Evolutionary conservation across 2,797 vertebrate species (phyloP).

Genomic region (Sebastes ruberrimus): DNA sequence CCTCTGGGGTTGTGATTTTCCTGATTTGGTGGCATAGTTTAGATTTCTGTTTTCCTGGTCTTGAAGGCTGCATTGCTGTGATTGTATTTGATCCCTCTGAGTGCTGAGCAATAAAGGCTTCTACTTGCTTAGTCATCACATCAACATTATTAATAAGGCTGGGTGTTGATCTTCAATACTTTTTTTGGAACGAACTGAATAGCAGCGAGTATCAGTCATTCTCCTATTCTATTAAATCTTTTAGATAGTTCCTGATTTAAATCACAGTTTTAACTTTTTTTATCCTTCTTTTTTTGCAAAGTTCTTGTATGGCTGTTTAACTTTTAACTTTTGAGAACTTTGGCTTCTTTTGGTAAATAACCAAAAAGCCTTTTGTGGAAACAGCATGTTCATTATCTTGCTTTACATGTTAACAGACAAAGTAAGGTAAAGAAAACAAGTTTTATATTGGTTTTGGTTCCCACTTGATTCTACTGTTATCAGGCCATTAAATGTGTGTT

Average conservation of each 20-base stretch:
- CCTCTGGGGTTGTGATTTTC: not conserved
- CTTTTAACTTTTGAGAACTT: not conserved
- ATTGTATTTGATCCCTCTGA: not conserved
- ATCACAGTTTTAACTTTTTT: not conserved
- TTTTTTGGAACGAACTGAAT: not conserved
- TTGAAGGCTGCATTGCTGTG: not conserved
- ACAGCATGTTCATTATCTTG: not conserved
- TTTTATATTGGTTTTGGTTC: not conserved
- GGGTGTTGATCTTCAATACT: not conserved
- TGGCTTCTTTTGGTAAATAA: not conserved
- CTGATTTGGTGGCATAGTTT: not conserved
- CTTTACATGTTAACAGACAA: not conserved
- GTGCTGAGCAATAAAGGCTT: not conserved
- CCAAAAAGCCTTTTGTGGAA: not conserved
- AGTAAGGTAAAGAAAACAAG: not conserved
- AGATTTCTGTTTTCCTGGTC: not conserved
- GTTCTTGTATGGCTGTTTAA: not conserved
- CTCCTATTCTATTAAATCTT: not conserved
- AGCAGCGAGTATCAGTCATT: not conserved
- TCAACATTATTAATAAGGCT: not conserved
- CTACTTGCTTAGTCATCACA: not conserved
- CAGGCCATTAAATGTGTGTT: too few species aligned
- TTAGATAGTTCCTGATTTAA: not conserved
- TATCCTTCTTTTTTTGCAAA: too few species aligned
- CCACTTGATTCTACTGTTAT: too few species aligned